Evolutionary conservation across 2,888 invertebrate genomes (phyloP).

Genomic region (Cinara cedri): DNA sequence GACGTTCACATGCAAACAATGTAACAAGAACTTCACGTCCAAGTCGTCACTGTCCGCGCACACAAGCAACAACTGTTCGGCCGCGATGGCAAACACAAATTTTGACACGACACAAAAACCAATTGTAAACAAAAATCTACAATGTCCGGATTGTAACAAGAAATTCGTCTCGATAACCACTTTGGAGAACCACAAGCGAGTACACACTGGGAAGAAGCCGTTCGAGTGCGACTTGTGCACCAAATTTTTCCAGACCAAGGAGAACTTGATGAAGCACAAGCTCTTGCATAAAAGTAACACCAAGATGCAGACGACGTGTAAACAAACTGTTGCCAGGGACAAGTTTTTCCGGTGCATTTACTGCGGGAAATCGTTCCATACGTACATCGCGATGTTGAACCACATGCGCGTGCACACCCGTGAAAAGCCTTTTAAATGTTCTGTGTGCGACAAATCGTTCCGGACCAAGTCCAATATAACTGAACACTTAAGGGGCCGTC

Average conservation of each 20-base stretch:
- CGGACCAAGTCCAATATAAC: constrained; percentile 48
- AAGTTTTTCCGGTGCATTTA: constrained; percentile 31
- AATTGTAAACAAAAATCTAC: too few relatives aligned
- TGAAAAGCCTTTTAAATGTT: constrained; percentile 47
- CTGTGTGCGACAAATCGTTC: constrained; percentile 37
- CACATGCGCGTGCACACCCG: constrained; percentile 52
- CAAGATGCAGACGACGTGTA: background rate
- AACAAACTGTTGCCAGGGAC: background rate
- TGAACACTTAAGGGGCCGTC: constrained; percentile 48
- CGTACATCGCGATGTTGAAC: constrained; percentile 45
- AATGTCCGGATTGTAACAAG: constrained; percentile 41
- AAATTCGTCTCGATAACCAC: constrained; percentile 40
- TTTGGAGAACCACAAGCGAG: constrained; percentile 48
- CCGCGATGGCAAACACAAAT: too few relatives aligned
- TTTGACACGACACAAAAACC: too few relatives aligned
- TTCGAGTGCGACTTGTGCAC: constrained; percentile 27
- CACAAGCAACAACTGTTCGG: constrained; percentile 20
- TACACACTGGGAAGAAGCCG: constrained; percentile 47
- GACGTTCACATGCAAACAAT: constrained; percentile 36
- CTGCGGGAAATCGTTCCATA: constrained; percentile 41
- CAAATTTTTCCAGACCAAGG: constrained; percentile 43
- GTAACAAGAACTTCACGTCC: constrained; percentile 25
- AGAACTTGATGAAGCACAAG: constrained; percentile 42
- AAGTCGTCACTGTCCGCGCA: constrained; percentile 28
- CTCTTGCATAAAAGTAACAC: constrained; percentile 32